Base-by-base conservation (phyloP, 2,797 vertebrate species). In the Perodicticus potto region DNA sequence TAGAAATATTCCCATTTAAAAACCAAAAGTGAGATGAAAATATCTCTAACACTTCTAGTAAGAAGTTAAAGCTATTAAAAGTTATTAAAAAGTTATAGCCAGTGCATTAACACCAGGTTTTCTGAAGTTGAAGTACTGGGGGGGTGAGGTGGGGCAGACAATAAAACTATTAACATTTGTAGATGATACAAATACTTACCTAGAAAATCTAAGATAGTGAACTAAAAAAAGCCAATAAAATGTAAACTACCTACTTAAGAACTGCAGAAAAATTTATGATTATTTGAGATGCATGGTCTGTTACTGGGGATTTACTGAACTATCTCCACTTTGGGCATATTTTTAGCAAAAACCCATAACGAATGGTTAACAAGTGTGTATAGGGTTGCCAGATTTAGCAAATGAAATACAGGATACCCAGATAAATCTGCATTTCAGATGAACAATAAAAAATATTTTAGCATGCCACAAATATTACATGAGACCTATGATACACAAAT, bases 1-100 rank as follows among this genome's bases (percentile, higher is more conserved):
- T 74, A 70, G 20, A 91, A 55, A 87, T 7, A 87, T 45, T 61
- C 25, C 29, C 78, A 91, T 80, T 93, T 91, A 72, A 95, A 95
- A 82, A 63, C 53, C 14, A 77, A 90, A 96, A 93, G 19, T 22
- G 61, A 65, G 29, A 25, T 29, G 83, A 86, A 85, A 94, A 40
- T 40, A 89, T 19, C 3, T 43, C 13, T 69, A 80, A 45, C 9
- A 55, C 6, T 91, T 40, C 27, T 72, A 81, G 17, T 23, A 70
- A 61, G 43, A 78, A 70, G 16, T 2, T 22, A 49, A 82, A 49
- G 34, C 80, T 84, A 81, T 34, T 94, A 22, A 69, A 83, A 32
- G 14, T 93, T 91, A 91, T 76, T 32, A 37, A 82, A 85, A 93
- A 92, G 43, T 81, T 76, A 92, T 4, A 84, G 17, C 27, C 29